Base-by-base conservation (phyloP, 2,113 vertebrate genomes). In the Tiliqua scincoides region DNA sequence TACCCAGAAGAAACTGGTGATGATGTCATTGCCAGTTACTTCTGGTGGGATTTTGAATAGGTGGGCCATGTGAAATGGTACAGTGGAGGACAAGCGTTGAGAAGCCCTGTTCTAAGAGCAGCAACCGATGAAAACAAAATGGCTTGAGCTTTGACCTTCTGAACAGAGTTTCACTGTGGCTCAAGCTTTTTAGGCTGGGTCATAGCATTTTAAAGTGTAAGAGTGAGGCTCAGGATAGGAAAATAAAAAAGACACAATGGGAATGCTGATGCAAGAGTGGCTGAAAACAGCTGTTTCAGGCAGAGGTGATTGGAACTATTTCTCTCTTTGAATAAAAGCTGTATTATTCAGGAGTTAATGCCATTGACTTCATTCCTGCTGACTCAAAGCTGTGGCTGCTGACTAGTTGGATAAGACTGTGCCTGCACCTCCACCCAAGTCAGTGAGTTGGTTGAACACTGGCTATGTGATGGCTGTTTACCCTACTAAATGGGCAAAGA, bases 361-460 rank as follows among this genome's bases (percentile, higher is more conserved):
- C 70, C 61, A 75, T 11, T 75, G 43, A 25, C 72, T 30, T 37
- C 18, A 52, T 86, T 87, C 32, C 11, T 71, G 84, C 75, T 79
- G 75, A 79, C 67, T 48, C 17, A 7, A 68, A n/a, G 62, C 32
- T 37, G 43, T 73, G 54, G 21, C 63, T 48, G 43, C 43, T 71
- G 40, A 73, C 37, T 6, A 12, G 15, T 14, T 74, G 68, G 59
- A 40, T 62, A n/a, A 75, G 27, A 7, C 12, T 75, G 62, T 65
- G 25, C 25, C 37, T 7, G 35, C 2, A 15, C 57, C 54, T 52
- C n/a, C 48, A 65, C 35, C 32, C 59, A 67, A 35, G 63, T 67
- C 35, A 89, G 72, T 14, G 40, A 1, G 20, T 23, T 73, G 40
- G 32, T 35, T 79, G 67, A 87, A 87, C 88, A 88, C n/a, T 63